A percentile compares a stretch with the other conserved stretches of the same genome.
Evolutionary conservation across 2,113 vertebrate species (phyloP).

Genomic region (Clarias batrachus): DNA sequence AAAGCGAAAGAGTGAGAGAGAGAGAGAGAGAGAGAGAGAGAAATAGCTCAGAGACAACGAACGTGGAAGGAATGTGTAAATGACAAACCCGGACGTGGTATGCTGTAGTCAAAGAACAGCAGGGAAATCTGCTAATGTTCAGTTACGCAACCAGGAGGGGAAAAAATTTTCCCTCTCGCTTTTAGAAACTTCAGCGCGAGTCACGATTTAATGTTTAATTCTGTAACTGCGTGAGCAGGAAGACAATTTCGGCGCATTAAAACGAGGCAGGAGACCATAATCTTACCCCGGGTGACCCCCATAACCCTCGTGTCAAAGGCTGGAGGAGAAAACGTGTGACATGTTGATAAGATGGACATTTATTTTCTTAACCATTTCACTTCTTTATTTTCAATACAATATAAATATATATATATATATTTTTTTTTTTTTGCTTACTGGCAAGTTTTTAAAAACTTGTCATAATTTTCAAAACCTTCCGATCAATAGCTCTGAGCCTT

Average conservation of each 20-base stretch:
- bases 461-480: too few species aligned
- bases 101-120: slow-evolving; percentile 52
- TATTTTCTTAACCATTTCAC: too few species aligned
- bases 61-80: slow-evolving; percentile 67
- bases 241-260: not conserved
- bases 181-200: slow-evolving; percentile 7
- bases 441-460: too few species aligned
- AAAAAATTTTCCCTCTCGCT: not conserved
- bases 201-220: not conserved
- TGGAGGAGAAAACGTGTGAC: too few species aligned
- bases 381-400: too few species aligned
- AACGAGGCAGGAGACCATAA: not conserved
- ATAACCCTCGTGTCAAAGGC: not conserved
- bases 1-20: slow-evolving; percentile 16
- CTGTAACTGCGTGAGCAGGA: not conserved
- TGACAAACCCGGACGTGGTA: slow-evolving; percentile 50
- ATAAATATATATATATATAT: too few species aligned
- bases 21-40: slow-evolving; percentile 22
- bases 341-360: too few species aligned
- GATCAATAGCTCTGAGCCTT: too few species aligned
- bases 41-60: slow-evolving; percentile 45
- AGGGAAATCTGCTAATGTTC: slow-evolving; percentile 32
- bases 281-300: not conserved
- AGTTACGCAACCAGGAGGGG: slow-evolving; percentile 5
- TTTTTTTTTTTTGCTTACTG: too few species aligned